Conservation (phyloP, 1,140 invertebrate genomes). For the Ips typographus region DNA sequence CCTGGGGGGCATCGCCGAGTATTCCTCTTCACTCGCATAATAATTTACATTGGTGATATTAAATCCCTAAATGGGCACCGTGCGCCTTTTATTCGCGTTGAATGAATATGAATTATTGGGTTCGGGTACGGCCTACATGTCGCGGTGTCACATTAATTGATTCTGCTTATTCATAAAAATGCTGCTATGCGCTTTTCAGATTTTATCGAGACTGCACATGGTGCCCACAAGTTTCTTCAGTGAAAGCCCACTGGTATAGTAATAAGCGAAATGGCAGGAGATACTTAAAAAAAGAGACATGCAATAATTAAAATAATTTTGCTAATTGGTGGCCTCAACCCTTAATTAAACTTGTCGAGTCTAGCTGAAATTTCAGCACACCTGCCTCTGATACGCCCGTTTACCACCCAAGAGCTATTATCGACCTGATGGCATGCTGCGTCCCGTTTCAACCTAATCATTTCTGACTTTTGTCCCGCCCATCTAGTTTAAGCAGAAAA, state of each 20-base stretch:
- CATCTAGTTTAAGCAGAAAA: neutral
- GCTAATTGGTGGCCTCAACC: neutral
- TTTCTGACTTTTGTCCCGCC: neutral
- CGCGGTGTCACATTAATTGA: conserved; percentile 15
- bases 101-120: conserved; percentile 10
- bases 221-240: conserved; percentile 4
- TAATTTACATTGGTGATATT: neutral
- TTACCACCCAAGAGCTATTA: conserved; percentile 1
- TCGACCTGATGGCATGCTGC: conserved; percentile 7
- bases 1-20: neutral
- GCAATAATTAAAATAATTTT: conserved; percentile 8
- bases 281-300: neutral
- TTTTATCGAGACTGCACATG: conserved; percentile 2
- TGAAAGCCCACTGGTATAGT: neutral
- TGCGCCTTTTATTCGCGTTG: neutral
- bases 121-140: neutral
- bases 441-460: neutral
- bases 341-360: conserved; percentile 9
- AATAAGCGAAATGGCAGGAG: neutral
- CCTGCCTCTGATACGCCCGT: conserved; percentile 7
- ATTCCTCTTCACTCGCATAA: neutral
- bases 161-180: conserved; percentile 15
- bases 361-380: conserved; percentile 5
- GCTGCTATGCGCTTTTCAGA: neutral
- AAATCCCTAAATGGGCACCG: neutral